Conservation (phyloP, 53 echinoderm and acorn worm genomes). For the Temnopleurus reevesii region DNA sequence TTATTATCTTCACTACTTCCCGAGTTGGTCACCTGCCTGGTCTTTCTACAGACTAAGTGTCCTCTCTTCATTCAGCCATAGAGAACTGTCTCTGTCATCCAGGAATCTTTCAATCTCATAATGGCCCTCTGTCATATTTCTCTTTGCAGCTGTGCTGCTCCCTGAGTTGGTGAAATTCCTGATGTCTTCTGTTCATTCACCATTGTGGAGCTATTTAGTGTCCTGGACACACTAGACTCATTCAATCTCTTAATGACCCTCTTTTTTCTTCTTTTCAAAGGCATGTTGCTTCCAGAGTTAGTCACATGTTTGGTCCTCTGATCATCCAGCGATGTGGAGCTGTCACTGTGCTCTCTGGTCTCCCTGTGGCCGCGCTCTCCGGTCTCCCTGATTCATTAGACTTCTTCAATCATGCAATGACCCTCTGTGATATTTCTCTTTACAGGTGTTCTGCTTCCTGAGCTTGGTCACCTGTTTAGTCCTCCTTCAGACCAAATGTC, state of each 20-base stretch:
- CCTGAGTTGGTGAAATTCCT: no score
- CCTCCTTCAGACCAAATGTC: conserved; percentile 82
- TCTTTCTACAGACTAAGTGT: conserved; percentile 84
- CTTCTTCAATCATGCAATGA: no score
- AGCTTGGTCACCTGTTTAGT: conserved; percentile 88
- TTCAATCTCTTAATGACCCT: no score
- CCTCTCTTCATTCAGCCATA: conserved; percentile 77
- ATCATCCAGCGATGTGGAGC: conserved; percentile 83
- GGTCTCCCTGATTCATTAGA: conserved; percentile 81
- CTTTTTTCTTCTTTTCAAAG: no score
- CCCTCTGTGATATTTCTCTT: no score
- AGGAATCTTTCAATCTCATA: conserved; percentile 87
- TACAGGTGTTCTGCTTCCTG: conserved; percentile 87
- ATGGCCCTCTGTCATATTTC: no score
- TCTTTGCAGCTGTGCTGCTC: conserved; percentile 76
- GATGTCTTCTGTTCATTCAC: no score
- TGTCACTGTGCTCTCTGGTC: conserved; percentile 70
- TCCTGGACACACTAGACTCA: no score
- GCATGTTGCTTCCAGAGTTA: conserved; percentile 85
- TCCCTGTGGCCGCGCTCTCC: conserved; percentile 77
- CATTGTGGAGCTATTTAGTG: no score
- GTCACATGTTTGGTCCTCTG: conserved; percentile 80
- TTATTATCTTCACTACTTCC: conserved; percentile 65
- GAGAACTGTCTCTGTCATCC: conserved; percentile 69
- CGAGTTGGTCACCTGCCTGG: conserved; percentile 88